phyloP scores from a whole-genome alignment of 2,113 vertebrate genomes.

The Shinisaurus crocodilurus region DNA sequence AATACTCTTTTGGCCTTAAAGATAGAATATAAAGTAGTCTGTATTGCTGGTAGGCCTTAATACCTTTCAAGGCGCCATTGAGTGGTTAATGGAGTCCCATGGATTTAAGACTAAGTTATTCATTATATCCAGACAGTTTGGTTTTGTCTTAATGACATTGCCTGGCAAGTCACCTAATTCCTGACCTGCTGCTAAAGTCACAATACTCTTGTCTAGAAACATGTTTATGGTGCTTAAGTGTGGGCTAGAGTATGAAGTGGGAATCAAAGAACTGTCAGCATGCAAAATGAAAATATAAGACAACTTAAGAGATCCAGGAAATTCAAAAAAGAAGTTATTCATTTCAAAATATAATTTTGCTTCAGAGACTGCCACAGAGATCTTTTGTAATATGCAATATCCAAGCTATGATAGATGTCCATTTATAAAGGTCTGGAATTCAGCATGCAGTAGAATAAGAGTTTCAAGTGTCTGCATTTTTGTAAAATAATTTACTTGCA shows the following conservation, averaged over 20 bases:
- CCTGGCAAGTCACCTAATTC: slow-evolving; percentile 55
- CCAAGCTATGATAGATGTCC: background rate
- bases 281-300: background rate
- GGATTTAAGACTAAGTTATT: slow-evolving; percentile 64
- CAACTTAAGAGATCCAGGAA: background rate
- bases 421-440: background rate
- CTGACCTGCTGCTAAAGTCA: slow-evolving; percentile 49
- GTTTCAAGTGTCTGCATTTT: background rate
- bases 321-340: background rate
- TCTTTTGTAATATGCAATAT: background rate
- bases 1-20: slow-evolving; percentile 63
- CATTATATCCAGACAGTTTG: slow-evolving; percentile 56
- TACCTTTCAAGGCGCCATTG: slow-evolving; percentile 62
- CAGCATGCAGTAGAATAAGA: background rate
- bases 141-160: slow-evolving; percentile 56
- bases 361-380: background rate
- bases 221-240: background rate
- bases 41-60: slow-evolving; percentile 60
- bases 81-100: slow-evolving; percentile 53
- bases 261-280: background rate
- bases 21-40: slow-evolving; percentile 55
- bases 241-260: background rate
- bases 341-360: background rate
- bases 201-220: background rate
- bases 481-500: background rate